These are phyloP conservation scores for Cheilosia grossa DNA, from an alignment of 2,888 invertebrate genomes.

Conservation along the genomic window DNA sequence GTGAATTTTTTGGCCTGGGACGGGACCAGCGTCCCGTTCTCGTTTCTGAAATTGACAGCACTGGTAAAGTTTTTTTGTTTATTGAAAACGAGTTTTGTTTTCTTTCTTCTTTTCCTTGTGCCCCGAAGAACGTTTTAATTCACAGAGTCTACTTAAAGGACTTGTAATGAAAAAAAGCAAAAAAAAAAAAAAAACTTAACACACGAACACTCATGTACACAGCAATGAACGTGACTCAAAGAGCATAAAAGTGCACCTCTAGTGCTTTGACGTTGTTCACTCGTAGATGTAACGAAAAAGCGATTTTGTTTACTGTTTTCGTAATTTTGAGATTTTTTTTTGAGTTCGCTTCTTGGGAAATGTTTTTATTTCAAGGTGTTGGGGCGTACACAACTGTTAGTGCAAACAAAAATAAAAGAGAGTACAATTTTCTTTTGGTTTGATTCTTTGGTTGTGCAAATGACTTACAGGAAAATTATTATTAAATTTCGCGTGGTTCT, in stretches of 20 bases:
- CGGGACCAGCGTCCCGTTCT: neutral
- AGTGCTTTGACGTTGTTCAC: conserved; percentile 10
- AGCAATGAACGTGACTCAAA: conserved; percentile 5
- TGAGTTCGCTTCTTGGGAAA: neutral
- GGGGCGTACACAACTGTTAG: neutral
- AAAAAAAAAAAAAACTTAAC: neutral
- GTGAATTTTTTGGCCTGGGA: neutral
- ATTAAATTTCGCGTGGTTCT: conserved; percentile 16
- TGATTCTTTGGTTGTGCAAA: conserved; percentile 16
- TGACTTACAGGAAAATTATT: conserved; percentile 37
- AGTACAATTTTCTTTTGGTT: neutral
- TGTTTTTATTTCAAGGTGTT: conserved; percentile 6
- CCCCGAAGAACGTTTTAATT: conserved; percentile 44
- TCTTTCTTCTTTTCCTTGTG: neutral
- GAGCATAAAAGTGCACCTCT: conserved; percentile 41
- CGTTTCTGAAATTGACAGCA: conserved; percentile 7
- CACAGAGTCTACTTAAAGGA: conserved; percentile 33
- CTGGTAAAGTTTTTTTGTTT: conserved; percentile 3
- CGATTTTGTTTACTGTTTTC: conserved; percentile 25
- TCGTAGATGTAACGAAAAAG: conserved; percentile 15
- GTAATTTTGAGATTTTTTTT: neutral
- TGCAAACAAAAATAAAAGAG: conserved; percentile 7
- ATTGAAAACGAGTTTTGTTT: conserved; percentile 3
- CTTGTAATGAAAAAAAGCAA: neutral
- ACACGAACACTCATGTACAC: neutral